These are phyloP conservation scores for Ichneumon xanthorius DNA, from an alignment of 2,888 invertebrate genomes.

Conservation along the genomic window DNA sequence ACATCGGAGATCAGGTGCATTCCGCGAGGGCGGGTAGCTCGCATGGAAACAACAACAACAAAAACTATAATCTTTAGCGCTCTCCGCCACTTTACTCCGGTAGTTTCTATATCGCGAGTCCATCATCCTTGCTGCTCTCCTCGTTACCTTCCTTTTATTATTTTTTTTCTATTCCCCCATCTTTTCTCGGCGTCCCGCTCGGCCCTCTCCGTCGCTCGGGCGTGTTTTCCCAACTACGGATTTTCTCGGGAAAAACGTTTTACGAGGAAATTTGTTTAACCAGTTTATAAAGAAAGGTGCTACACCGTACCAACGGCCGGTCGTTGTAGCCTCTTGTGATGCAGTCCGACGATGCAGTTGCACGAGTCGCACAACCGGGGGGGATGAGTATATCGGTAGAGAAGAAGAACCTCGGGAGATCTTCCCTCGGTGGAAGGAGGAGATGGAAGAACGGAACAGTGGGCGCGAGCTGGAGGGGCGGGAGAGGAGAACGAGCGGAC, in stretches of 20 bases:
- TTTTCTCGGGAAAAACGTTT: conserved; percentile 78
- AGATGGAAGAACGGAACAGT: conserved; percentile 41
- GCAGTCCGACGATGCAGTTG: conserved; percentile 52
- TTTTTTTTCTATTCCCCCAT: not conserved
- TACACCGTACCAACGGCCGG: conserved; percentile 65
- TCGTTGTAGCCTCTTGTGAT: conserved; percentile 46
- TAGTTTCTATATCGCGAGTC: conserved; percentile 1
- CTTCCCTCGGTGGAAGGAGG: conserved; percentile 28
- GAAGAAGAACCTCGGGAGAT: conserved; percentile 41
- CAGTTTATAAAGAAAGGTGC: conserved; percentile 78
- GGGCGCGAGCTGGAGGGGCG: conserved; percentile 33
- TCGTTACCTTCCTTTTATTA: conserved; percentile 30
- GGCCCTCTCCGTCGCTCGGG: not conserved
- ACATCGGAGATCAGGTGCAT: conserved; percentile 50
- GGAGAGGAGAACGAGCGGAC: conserved; percentile 7
- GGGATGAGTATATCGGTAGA: conserved; percentile 69
- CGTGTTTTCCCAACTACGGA: conserved; percentile 24
- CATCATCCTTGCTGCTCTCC: conserved; percentile 17
- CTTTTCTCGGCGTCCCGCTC: conserved; percentile 19
- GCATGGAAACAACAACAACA: conserved; percentile 16
- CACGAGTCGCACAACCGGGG: conserved; percentile 46
- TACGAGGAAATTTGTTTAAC: conserved; percentile 81
- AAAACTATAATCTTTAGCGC: conserved; percentile 15
- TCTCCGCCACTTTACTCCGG: conserved; percentile 2
- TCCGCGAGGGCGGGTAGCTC: conserved; percentile 24